Evolutionary conservation across 2,113 vertebrate genomes (phyloP).

Genomic region (Tichodroma muraria): DNA sequence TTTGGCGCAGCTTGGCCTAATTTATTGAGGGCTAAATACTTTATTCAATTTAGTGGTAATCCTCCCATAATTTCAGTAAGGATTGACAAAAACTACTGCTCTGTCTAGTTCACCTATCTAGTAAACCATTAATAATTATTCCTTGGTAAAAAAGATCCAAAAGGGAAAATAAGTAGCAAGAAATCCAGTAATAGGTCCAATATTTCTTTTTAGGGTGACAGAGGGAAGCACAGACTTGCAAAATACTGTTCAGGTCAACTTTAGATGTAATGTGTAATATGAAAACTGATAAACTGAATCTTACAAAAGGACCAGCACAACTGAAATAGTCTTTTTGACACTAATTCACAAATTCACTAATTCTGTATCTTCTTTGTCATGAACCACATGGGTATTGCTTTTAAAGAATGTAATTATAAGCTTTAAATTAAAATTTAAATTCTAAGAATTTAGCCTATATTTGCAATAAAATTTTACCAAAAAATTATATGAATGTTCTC

Average conservation of each 20-base stretch:
- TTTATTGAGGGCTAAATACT: neutral
- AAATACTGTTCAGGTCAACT: neutral
- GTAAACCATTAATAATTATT: neutral
- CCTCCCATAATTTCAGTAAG: neutral
- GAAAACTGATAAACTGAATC: neutral
- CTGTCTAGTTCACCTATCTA: neutral
- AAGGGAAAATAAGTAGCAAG: neutral
- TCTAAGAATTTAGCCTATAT: neutral
- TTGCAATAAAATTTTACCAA: neutral
- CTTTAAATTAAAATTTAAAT: too few species aligned
- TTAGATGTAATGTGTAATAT: neutral
- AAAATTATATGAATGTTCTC: neutral
- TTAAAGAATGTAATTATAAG: neutral
- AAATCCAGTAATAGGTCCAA: neutral
- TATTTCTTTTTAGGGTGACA: neutral
- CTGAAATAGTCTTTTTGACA: neutral
- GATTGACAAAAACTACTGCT: neutral
- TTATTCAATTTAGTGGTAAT: neutral
- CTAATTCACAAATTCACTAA: neutral
- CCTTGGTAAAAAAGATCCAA: neutral
- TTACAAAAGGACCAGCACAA: neutral
- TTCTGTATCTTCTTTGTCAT: neutral
- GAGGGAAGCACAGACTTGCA: neutral
- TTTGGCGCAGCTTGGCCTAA: neutral
- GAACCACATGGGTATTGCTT: neutral